Evolutionary conservation across 2,888 invertebrate genomes (phyloP), one percentile per base, ranked within the genome.

Genomic region (Lasioglossum leucozonium): DNA sequence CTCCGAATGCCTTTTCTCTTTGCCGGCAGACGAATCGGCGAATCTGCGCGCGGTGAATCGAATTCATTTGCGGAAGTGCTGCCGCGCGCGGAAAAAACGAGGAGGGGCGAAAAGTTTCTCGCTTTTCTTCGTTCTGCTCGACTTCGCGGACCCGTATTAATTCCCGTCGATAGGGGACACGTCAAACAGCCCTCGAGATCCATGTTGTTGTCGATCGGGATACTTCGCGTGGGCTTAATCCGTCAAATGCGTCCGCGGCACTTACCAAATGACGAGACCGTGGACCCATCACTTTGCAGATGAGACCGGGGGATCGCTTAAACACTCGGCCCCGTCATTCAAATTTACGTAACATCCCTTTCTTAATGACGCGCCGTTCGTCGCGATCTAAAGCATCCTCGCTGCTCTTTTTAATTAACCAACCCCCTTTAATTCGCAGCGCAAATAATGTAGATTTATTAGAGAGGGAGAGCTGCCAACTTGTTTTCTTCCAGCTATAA

Each of bases 41-140:
- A 79, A 87, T 87, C 81, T 78, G 58, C n/a, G 58, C 62, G 62
- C 79, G 62, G 42, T 81, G 87, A 87, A 87, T 87, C 87, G 87
- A 81, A 84, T 87, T 87, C 87, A 87, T 87, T 84, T 84, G 84
- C 77, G 84, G 65, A 87, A 87, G 87, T 87, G 87, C 87, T 83
- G 55, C 69, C 69, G 40, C 47, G 16, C 62, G 62, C 30, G 62
- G 58, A 62, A 62, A 62, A 26, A 26, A 1, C 1, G 2, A 13
- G 58, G 13, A 13, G 2, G 58, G 5, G 26, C 4, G 11, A 26
- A 26, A 30, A 16, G 30, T 5, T 26, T 26, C 5, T 4, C 58
- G n/a, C 30, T 73, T 62, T 26, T 47, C 62, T 72, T 62, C n/a
- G 13, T 67, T 16, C 84, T 22, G 65, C 67, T 34, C 44, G 67